Evolutionary conservation across 2,888 invertebrate genomes (phyloP).

Genomic region (Epinotia ramella): DNA sequence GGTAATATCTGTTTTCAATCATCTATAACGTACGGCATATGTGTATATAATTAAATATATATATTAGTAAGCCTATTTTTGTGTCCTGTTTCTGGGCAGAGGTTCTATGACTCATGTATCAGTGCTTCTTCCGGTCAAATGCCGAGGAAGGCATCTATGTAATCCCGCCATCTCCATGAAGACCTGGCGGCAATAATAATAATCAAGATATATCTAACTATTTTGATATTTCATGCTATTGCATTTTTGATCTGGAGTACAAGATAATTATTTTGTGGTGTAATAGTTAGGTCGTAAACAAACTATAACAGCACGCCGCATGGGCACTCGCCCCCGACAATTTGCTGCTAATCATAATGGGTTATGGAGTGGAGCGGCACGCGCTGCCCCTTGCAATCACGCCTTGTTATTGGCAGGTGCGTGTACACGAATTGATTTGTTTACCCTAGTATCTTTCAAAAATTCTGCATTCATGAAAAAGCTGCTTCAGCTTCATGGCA

Average conservation of each 20-base stretch:
- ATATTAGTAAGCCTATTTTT: too few species aligned
- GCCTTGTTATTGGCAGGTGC: constrained; percentile 30
- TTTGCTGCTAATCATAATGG: constrained; percentile 33
- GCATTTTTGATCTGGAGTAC: constrained; percentile 3
- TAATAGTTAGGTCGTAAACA: constrained; percentile 29
- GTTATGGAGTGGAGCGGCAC: constrained; percentile 35
- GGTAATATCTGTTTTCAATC: too few species aligned
- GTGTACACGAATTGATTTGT: constrained; percentile 35
- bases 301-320: constrained; percentile 27
- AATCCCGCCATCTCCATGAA: too few species aligned
- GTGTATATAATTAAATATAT: too few species aligned
- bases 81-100: too few species aligned
- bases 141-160: too few species aligned
- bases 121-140: too few species aligned
- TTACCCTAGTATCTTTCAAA: background rate
- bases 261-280: constrained; percentile 6
- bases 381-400: constrained; percentile 22
- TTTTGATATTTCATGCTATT: too few species aligned
- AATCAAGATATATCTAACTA: too few species aligned
- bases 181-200: too few species aligned
- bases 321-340: constrained; percentile 29
- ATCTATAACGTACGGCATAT: too few species aligned
- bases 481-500: background rate
- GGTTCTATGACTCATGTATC: too few species aligned
- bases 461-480: background rate